Evolutionary conservation across 2,888 invertebrate species (phyloP).

Genomic region (Eristalis tenax): DNA sequence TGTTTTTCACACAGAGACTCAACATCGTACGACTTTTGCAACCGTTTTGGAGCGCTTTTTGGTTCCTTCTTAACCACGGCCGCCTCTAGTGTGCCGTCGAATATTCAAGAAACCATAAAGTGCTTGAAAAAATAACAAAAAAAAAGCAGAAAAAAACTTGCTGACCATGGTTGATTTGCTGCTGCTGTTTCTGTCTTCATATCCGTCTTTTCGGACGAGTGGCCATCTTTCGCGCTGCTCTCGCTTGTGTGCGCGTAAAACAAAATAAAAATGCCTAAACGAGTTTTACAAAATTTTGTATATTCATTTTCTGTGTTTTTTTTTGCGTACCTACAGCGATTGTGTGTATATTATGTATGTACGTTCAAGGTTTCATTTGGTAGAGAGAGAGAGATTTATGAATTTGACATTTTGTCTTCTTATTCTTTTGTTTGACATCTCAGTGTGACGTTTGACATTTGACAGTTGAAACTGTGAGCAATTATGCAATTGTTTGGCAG

Average conservation of each 20-base stretch:
- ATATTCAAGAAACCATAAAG: slow-evolving; percentile 6
- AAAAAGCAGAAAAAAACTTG: slow-evolving; percentile 52
- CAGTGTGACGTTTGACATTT: slow-evolving; percentile 26
- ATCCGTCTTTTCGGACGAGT: slow-evolving; percentile 35
- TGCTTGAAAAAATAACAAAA: slow-evolving; percentile 24
- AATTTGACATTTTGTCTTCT: not conserved
- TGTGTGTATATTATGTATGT: not conserved
- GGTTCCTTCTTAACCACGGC: not conserved
- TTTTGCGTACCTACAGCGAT: not conserved
- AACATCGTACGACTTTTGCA: not conserved
- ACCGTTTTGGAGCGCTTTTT: not conserved
- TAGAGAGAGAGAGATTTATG: not conserved
- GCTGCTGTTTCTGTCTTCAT: slow-evolving; percentile 30
- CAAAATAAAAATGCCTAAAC: slow-evolving; percentile 15
- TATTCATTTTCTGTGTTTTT: slow-evolving; percentile 2
- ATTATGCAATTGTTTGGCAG: slow-evolving; percentile 22
- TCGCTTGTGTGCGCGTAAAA: not conserved
- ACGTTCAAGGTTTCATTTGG: slow-evolving; percentile 49
- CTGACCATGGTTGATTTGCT: slow-evolving; percentile 55
- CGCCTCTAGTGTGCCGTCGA: not conserved
- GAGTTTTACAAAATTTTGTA: slow-evolving; percentile 14
- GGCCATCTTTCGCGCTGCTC: not conserved
- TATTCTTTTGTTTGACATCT: slow-evolving; percentile 5
- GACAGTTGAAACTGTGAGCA: not conserved
- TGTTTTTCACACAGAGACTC: not conserved